These are phyloP conservation scores for Araneus ventricosus DNA, from an alignment of 1,140 invertebrate genomes.

Conservation along the genomic window DNA sequence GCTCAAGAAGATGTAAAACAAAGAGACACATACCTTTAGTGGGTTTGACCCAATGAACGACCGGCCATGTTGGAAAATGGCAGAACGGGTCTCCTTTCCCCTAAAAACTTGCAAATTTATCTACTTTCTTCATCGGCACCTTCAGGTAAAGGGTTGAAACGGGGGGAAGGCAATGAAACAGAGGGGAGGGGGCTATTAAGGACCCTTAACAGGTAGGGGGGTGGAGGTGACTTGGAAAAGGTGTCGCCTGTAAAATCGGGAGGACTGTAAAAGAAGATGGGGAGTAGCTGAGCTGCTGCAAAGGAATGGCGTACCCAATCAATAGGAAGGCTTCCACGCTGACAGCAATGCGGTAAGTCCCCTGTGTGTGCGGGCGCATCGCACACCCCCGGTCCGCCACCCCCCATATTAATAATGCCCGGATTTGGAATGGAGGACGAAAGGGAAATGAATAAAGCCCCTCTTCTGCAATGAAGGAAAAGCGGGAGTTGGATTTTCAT, in stretches of 20 bases:
- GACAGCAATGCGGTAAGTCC: slow-evolving; percentile 72
- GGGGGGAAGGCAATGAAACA: neutral
- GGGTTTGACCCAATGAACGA: neutral
- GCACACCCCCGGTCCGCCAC: neutral
- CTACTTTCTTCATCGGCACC: slow-evolving; percentile 7
- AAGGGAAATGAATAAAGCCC: slow-evolving; percentile 36
- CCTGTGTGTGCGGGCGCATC: slow-evolving; percentile 54
- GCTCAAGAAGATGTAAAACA: neutral
- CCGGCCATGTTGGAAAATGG: slow-evolving; percentile 64
- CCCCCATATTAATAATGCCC: slow-evolving; percentile 67
- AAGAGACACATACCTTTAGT: slow-evolving; percentile 49
- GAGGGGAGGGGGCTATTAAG: slow-evolving; percentile 56
- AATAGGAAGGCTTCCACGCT: slow-evolving; percentile 56
- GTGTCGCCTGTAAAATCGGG: slow-evolving; percentile 39
- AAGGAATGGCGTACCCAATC: slow-evolving; percentile 57
- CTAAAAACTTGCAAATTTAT: neutral
- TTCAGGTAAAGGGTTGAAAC: slow-evolving; percentile 27
- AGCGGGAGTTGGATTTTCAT: neutral
- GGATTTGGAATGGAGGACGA: slow-evolving; percentile 59
- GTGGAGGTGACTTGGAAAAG: neutral
- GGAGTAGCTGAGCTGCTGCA: slow-evolving; percentile 28
- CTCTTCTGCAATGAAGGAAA: neutral
- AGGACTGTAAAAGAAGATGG: slow-evolving; percentile 31
- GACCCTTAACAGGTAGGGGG: slow-evolving; percentile 13
- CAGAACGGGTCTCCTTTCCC: neutral